Base-by-base conservation (phyloP, 2,113 vertebrate species). In the Mobula birostris region DNA sequence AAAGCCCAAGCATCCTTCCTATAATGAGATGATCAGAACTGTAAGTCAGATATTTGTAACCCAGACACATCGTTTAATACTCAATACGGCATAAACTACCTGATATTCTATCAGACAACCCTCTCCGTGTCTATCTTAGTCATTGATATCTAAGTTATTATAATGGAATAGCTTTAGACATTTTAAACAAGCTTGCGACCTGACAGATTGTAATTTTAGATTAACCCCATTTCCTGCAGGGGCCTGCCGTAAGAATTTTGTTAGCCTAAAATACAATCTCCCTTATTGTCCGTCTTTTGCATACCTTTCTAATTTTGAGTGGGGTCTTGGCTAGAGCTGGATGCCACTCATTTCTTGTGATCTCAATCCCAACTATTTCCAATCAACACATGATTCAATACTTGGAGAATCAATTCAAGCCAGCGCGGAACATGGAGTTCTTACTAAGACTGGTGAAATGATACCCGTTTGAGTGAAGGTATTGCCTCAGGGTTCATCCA, bases 151-250 rank as follows among this genome's bases (percentile, higher is more conserved):
- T 36, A 36, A 79, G n/a, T 36, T 36, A 36, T 79, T 79, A 15
- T 3, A 79, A 79, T 56, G 83, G 83, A 61, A 61, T 7, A 5
- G 15, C 40, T 32, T 82, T 11, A 40, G 40, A 40, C 12, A 40
- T 79, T 79, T 79, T 79, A 36, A 79, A 79, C 77, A 79, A 79
- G 77, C 77, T 79, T 79, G 77, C 36, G 77, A 79, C 77, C 36
- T 14, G n/a, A 61, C 36, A 87, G 48, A 24, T 29, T 24, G 58
- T 87, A 58, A 24, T 85, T 87, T 61, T 27, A 21, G 83, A 3
- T 87, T 87, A 61, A 87, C 56, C 21, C 24, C 83, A 87, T 61
- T 29, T 21, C 83, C 56, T 2, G 7, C 48, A 58, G 56, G 77
- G 77, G 48, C 56, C 56, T 87, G 40, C 56, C 83, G 5, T 87